Base-by-base conservation (phyloP, 2,888 invertebrate genomes). In the Epinotia ramella region DNA sequence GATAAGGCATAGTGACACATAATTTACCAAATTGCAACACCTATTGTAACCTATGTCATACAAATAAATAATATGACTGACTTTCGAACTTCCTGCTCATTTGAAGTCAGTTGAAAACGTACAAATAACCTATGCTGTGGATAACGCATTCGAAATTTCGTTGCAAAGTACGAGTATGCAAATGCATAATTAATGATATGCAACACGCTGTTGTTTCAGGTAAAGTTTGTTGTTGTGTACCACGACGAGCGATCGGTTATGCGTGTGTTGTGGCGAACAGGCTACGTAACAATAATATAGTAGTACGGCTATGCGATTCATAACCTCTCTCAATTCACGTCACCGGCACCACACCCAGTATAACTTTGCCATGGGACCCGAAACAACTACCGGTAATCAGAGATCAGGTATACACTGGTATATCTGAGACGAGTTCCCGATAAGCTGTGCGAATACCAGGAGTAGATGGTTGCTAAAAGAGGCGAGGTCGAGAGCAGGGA, bases 231-330 rank as follows among this genome's bases (percentile, higher is more conserved):
- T 65, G 13, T 20, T 64, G 20, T 44, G 44, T 62, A 33, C 57
- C 53, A 28, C 28, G 28, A 18, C 12, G n/a, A 12, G 7, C 16
- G 64, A 44, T 44, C n/a, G 20, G 40, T 13, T 64, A 64, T 65
- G 12, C 46, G 46, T 24, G 64, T 46, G 64, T 65, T 65, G 64
- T 65, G 64, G 24, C 40, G 62, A 62, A n/a, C 28, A 62, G n/a
- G n/a, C 4, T 18, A 64, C 18, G 63, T 44, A 65, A 65, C 44
- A 46, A 7, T 20, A 40, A 16, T 1, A 11, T 11, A 7, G 13
- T 6, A 64, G 64, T 11, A 13, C 5, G 2, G 6, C 20, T 13
- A 20, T 12, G 64, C n/a, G n/a, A 53, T 53, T 53, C 53, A 53
- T n/a, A 53, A 53, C 16, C 53, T 53, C n/a, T n/a, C 53, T 16